These are phyloP conservation scores for Chiridota heheva DNA, from an alignment of 35 echinoderm and acorn worm genomes.

Conservation along the genomic window DNA sequence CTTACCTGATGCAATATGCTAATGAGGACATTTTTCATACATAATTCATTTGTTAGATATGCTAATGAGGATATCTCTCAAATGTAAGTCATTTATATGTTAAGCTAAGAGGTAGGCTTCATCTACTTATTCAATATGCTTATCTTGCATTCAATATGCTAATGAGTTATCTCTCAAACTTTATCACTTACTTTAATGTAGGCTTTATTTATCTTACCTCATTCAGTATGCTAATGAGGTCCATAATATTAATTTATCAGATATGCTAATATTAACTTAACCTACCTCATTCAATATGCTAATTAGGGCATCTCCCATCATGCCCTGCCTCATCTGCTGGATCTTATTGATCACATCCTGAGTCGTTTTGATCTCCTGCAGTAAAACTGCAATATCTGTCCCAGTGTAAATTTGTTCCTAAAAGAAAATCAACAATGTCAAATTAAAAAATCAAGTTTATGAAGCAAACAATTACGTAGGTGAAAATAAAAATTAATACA, in stretches of 20 bases:
- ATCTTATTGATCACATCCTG: constrained; percentile 99
- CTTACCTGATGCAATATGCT: too few relatives aligned
- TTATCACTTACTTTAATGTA: too few relatives aligned
- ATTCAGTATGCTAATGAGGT: too few relatives aligned
- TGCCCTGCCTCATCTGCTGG: constrained; percentile 99
- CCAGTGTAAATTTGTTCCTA: constrained; percentile 99
- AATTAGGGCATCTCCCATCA: constrained; percentile 99
- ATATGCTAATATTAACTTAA: neutral
- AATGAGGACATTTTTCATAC: too few relatives aligned
- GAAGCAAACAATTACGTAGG: neutral
- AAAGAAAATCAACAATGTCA: neutral
- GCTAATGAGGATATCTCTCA: too few relatives aligned
- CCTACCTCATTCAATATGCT: constrained; percentile 98
- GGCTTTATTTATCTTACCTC: too few relatives aligned
- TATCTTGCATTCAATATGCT: too few relatives aligned
- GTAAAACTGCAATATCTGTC: constrained; percentile 82
- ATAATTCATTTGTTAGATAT: too few relatives aligned
- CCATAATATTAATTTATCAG: neutral
- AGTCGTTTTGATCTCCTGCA: constrained; percentile 84
- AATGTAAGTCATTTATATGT: too few relatives aligned
- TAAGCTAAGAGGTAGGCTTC: too few relatives aligned
- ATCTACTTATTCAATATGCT: too few relatives aligned
- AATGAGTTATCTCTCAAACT: too few relatives aligned
- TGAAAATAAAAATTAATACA: neutral
- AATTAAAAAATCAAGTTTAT: neutral